phyloP scores from a whole-genome alignment of 1,140 invertebrate genomes.

The Callitettix versicolor region DNA sequence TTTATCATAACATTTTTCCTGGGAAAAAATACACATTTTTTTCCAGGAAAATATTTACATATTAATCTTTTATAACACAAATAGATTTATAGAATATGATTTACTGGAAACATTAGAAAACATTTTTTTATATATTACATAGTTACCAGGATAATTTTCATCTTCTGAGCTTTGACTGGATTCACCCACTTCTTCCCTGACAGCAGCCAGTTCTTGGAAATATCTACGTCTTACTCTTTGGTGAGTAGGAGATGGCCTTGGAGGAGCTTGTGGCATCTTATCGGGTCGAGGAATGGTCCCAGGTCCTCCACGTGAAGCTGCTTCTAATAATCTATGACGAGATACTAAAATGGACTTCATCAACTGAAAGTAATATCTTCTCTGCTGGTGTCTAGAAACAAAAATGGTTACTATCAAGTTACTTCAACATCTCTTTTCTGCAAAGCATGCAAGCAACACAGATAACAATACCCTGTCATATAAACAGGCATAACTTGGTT shows the following conservation, averaged over 20 bases:
- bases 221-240: slow-evolving; percentile 40
- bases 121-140: no score
- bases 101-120: no score
- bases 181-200: slow-evolving; percentile 47
- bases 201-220: slow-evolving; percentile 40
- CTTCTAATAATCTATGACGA: slow-evolving; percentile 49
- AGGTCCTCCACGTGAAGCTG: slow-evolving; percentile 42
- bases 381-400: slow-evolving; percentile 34
- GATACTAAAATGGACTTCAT: slow-evolving; percentile 50
- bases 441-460: no score
- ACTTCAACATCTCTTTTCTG: no score
- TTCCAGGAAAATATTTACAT: no score
- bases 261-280: slow-evolving; percentile 31
- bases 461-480: no score
- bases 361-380: slow-evolving; percentile 37
- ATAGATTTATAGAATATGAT: no score
- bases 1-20: no score
- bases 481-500: no score
- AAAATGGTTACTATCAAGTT: no score
- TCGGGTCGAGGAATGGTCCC: slow-evolving; percentile 37
- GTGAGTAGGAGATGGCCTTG: slow-evolving; percentile 35
- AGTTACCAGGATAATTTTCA: slow-evolving; percentile 49
- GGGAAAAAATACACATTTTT: no score
- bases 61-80: no score
- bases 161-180: slow-evolving; percentile 53